Evolutionary conservation across 2,113 vertebrate genomes (phyloP).

Genomic region (Leuciscus idus): DNA sequence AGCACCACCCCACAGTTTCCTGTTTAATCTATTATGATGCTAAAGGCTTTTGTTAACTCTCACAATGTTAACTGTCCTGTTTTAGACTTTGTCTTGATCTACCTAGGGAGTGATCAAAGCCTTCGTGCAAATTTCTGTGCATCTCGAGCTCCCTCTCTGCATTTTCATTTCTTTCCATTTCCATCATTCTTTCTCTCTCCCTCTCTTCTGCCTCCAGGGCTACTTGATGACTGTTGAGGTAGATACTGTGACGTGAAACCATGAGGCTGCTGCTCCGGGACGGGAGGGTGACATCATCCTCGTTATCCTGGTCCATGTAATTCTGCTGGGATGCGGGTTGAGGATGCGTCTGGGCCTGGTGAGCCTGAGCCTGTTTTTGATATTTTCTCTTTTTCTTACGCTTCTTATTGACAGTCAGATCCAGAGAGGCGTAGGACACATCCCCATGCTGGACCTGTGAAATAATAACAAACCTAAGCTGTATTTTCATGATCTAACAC

Average conservation of each 20-base stretch:
- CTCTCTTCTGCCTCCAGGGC: constrained; percentile 68
- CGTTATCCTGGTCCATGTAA: constrained; percentile 59
- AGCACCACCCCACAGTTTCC: constrained; percentile 2
- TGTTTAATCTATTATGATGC: background rate
- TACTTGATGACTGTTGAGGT: constrained; percentile 79
- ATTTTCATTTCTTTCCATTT: constrained; percentile 16
- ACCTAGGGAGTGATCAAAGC: constrained; percentile 5
- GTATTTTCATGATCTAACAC: background rate
- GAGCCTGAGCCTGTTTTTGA: constrained; percentile 53
- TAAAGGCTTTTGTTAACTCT: background rate
- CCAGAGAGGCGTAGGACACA: constrained; percentile 77
- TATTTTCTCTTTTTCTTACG: constrained; percentile 65
- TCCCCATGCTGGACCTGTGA: constrained; percentile 61
- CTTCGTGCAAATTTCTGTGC: constrained; percentile 44
- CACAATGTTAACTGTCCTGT: constrained; percentile 13
- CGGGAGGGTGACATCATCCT: constrained; percentile 63
- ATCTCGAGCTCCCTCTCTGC: background rate
- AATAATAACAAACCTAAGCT: background rate
- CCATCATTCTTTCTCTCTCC: constrained; percentile 37
- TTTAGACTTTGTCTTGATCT: constrained; percentile 39
- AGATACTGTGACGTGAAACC: constrained; percentile 75
- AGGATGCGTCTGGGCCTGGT: constrained; percentile 50
- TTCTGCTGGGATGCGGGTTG: constrained; percentile 27
- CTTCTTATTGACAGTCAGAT: constrained; percentile 68
- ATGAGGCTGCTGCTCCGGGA: constrained; percentile 66